Evolutionary conservation across 1,140 invertebrate genomes (phyloP), one percentile per base, ranked within the genome.

Genomic region (Dryas iulia): DNA sequence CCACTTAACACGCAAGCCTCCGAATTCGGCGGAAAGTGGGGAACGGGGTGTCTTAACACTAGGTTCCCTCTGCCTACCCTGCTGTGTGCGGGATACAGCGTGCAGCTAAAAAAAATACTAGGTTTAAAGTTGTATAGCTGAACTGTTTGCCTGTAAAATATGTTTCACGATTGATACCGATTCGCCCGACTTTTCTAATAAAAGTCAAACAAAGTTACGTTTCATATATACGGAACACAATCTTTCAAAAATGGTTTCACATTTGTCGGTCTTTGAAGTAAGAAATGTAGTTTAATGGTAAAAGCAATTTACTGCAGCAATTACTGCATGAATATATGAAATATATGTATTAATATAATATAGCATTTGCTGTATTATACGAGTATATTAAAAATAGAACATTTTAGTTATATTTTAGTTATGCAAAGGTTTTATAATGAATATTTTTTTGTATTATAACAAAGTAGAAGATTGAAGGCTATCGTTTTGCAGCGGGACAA

Each of bases 271-370:
- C 4, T 21, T 47, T 8, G 4, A 47, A 2, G 8, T 47, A 47
- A 47, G 39, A 47, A 47, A 47, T 47, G 14, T 18, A 47, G 39
- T 21, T n/a, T n/a, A 47, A 47, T 21, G 39, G 8, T 0, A 21
- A 10, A 47, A 47, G 39, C 39, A 21, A 47, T 47, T 47, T 47
- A 47, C 39, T 47, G 39, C 39, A 47, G 39, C 39, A 47, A 47
- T 47, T 21, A 47, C 39, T n/a, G 39, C 39, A 47, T n/a, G 39
- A 14, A 47, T 47, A 18, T 10, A 47, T 47, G 39, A 47, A 47
- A 21, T 21, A 21, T 47, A 47, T 47, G n/a, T n/a, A n/a, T n/a
- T n/a, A 18, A 47, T 47, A 21, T 21, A 47, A 47, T 47, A 10
- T 7, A 8, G 14, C 14, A 18, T 21, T 47, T 21, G n/a, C 39